Base-by-base conservation (phyloP, 2,113 vertebrate genomes). In the Pampusana beccarii region DNA sequence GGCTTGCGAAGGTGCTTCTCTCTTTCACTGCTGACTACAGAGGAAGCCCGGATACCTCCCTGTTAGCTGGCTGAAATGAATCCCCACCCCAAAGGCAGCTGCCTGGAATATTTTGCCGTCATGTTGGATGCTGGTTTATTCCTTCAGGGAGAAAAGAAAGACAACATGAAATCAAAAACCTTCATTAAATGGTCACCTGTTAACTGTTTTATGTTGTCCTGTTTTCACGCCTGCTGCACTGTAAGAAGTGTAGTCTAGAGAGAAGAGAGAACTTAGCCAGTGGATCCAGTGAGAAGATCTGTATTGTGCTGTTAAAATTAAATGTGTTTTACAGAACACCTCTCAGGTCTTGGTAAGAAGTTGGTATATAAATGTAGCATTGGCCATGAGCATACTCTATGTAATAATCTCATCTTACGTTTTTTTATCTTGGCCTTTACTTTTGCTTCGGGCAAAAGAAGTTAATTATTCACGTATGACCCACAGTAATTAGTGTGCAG, bases 401-500 rank as follows among this genome's bases (percentile, higher is more conserved):
- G 26, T 86, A 50, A 54, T 93, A 69, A 88, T 91, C 74, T 95
- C 71, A 56, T 80, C 6, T 88, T 85, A n/a, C 8, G 4, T 80
- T 95, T 94, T 94, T 87, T 92, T 87, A 74, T 95, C 94, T 94
- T 86, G 78, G 46, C 71, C 84, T 97, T 96, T 97, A 69, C 56
- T 91, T 97, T 95, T 96, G 96, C 96, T 95, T 95, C 67, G 58
- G 97, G 98, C 95, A 58, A 86, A 80, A 93, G 53, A 96, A 97
- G 95, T 96, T 96, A 98, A 94, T 97, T 96, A 93, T 93, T 95
- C 90, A 72, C 93, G 1, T 97, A 92, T 98, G 97, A 96, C 95
- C 97, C 89, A 57, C 64, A 89, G 71, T 94, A 97, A 97, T 97
- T 95, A 97, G 90, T 91, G 80, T 82, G 71, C 86, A 92, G 71